These are phyloP conservation scores for Seriola quinqueradiata DNA, from an alignment of 2,113 vertebrate species.

Conservation along the genomic window DNA sequence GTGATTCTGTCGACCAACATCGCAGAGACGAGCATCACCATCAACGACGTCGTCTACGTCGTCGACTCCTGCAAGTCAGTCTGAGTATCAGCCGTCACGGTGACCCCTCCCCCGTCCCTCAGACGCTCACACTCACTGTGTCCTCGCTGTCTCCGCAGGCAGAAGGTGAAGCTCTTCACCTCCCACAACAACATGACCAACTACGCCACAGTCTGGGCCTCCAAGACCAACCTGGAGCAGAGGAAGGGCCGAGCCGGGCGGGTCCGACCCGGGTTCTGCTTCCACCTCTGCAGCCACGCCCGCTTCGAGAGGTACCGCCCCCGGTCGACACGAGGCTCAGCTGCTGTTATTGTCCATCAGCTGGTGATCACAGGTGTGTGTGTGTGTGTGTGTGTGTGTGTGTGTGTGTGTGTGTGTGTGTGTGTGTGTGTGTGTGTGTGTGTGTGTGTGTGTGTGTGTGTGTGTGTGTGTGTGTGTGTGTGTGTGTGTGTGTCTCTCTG, in stretches of 20 bases:
- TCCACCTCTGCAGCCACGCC: constrained; percentile 93
- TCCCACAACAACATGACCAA: constrained; percentile 99
- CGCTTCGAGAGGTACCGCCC: constrained; percentile 88
- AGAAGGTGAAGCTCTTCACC: constrained; percentile 98
- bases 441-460: neutral
- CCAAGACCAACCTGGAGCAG: constrained; percentile 97
- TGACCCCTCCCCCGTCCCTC: no score
- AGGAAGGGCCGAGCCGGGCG: constrained; percentile 94
- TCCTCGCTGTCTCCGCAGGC: constrained; percentile 79
- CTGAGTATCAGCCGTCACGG: no score
- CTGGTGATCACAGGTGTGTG: neutral
- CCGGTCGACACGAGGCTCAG: neutral
- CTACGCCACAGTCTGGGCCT: constrained; percentile 98
- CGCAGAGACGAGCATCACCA: constrained; percentile 97
- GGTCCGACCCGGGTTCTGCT: constrained; percentile 93
- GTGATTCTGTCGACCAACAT: constrained; percentile 98
- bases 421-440: no score
- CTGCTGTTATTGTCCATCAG: neutral
- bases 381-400: neutral
- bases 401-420: no score
- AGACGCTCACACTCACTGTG: no score
- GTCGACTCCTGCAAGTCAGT: constrained; percentile 99
- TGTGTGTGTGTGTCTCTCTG: neutral
- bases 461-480: no score
- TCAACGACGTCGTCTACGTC: constrained; percentile 97